These are phyloP conservation scores for Pangasius mekongensis DNA, from an alignment of 2,797 vertebrate genomes.

Conservation along the genomic window DNA sequence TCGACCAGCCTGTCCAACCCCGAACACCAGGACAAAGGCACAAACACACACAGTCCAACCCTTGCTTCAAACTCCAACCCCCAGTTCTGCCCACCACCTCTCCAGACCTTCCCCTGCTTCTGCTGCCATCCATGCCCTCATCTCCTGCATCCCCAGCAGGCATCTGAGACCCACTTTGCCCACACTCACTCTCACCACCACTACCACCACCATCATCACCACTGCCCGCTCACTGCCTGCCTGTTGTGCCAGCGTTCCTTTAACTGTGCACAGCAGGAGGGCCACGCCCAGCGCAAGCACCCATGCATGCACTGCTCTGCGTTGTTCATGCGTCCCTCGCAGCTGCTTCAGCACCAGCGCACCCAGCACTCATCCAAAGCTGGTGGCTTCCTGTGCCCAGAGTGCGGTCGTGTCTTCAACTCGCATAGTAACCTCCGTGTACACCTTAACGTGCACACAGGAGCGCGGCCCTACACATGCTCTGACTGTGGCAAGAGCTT, in stretches of 20 bases:
- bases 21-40: constrained; percentile 58
- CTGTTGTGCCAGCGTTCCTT: constrained; percentile 68
- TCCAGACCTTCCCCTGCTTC: constrained; percentile 74
- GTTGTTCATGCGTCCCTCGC: constrained; percentile 76
- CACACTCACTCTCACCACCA: constrained; percentile 65
- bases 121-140: constrained; percentile 72
- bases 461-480: constrained; percentile 78
- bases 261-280: constrained; percentile 69
- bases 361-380: constrained; percentile 73
- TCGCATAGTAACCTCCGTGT: constrained; percentile 83
- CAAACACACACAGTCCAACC: constrained; percentile 52
- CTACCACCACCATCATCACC: constrained; percentile 77
- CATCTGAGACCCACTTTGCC: constrained; percentile 52
- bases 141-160: constrained; percentile 64
- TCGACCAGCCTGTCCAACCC: constrained; percentile 58
- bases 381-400: constrained; percentile 74
- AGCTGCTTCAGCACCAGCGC: constrained; percentile 82
- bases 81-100: constrained; percentile 50
- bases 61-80: constrained; percentile 40
- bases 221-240: constrained; percentile 71
- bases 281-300: constrained; percentile 63
- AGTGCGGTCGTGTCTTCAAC: constrained; percentile 80
- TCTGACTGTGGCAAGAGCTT: constrained; percentile 80
- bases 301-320: constrained; percentile 80
- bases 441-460: constrained; percentile 81